Evolutionary conservation across 2,113 vertebrate species (phyloP).

Genomic region (Rhegmatorhina hoffmannsi): DNA sequence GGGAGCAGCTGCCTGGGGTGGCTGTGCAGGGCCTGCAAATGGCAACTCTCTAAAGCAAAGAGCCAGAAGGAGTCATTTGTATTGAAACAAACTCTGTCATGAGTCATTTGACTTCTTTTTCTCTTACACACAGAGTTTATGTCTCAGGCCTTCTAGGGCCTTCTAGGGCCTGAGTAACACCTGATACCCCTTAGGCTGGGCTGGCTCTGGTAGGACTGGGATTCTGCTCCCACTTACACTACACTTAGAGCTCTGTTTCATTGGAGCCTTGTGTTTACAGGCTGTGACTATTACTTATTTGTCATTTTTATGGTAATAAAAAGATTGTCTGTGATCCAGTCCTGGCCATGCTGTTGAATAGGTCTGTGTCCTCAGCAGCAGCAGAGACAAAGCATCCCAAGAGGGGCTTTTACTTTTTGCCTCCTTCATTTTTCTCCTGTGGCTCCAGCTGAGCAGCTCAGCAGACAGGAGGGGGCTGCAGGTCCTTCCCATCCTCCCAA

Average conservation of each 20-base stretch:
- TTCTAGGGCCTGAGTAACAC: slow-evolving; percentile 67
- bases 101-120: slow-evolving; percentile 79
- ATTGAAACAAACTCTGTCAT: slow-evolving; percentile 74
- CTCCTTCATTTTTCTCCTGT: background rate
- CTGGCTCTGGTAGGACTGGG: slow-evolving; percentile 32
- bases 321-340: background rate
- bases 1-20: slow-evolving; percentile 39
- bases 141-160: slow-evolving; percentile 63
- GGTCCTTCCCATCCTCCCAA: background rate
- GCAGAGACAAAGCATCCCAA: background rate
- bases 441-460: background rate
- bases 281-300: slow-evolving; percentile 55
- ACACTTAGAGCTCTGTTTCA: slow-evolving; percentile 43
- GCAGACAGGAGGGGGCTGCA: background rate
- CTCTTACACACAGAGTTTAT: slow-evolving; percentile 70
- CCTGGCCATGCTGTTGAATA: background rate
- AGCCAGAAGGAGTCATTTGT: slow-evolving; percentile 71
- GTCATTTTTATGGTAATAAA: slow-evolving; percentile 62
- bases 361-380: background rate
- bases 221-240: slow-evolving; percentile 39
- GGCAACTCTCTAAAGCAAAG: slow-evolving; percentile 63
- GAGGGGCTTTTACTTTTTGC: background rate
- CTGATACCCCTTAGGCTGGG: slow-evolving; percentile 71
- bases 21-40: slow-evolving; percentile 33
- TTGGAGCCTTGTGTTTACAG: slow-evolving; percentile 45